Base-by-base conservation (phyloP, 2,113 vertebrate species). In the Nicator chloris region DNA sequence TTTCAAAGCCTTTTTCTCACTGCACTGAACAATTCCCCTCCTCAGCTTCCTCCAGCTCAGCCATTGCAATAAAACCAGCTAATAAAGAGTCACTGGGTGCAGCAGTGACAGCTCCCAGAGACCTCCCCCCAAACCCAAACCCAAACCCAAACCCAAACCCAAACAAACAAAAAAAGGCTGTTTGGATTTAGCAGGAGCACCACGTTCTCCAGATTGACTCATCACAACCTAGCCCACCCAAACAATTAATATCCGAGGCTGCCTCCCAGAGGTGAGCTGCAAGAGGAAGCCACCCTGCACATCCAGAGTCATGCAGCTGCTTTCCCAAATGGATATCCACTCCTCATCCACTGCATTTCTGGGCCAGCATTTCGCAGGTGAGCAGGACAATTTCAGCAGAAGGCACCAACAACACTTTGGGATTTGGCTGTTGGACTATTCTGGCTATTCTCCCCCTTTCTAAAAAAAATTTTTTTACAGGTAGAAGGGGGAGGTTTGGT, bases 261-360 rank as follows among this genome's bases (percentile, higher is more conserved):
- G 95, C 94, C 95, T 96, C 94, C 97, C 95, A 92, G 95, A 97
- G 96, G 94, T 60, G 83, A 94, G 86, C 66, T 4, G 21, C 60
- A 54, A 81, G 44, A 92, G 60, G 56, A 86, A 88, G 28, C 3
- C 0, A 53, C 57, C 65, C 79, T 42, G 37, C 4, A 47, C 39
- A 53, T 0, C 1, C 50, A 73, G 45, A 45, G 7, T 2, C 4
- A 0, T 1, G 28, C 66, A 88, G 93, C 77, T 72, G 82, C 66
- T 73, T n/a, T n/a, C 47, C 45, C 61, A 33, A 11, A 5, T 0
- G 45, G 53, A 40, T 11, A 2, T 5, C 14, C 42, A 26, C 24
- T 10, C 59, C 88, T 68, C 30, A 31, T 6, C 23, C 2, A 0
- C 11, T 4, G 24, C 1, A 21, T 65, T 83, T 51, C 80, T 49